A percentile compares a stretch with the other conserved stretches of the same genome.
Conservation (phyloP, 2,888 invertebrate species). For the Pinctada fucata region DNA sequence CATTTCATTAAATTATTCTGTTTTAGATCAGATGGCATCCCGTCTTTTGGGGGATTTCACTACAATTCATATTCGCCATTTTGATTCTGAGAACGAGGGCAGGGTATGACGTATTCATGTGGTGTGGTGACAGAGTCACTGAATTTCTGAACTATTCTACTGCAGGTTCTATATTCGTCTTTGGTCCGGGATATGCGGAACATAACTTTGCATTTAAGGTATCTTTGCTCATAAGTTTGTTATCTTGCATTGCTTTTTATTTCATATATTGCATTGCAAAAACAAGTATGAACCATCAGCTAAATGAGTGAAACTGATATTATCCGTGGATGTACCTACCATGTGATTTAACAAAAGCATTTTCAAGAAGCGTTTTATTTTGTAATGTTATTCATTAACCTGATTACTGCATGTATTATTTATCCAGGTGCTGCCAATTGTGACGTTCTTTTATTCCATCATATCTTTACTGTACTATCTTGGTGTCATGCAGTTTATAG, state of each 20-base stretch:
- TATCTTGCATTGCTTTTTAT: too few relatives aligned
- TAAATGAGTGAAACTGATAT: too few relatives aligned
- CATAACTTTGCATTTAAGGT: conserved; percentile 91
- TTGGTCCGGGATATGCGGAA: conserved; percentile 80
- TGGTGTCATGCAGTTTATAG: conserved; percentile 80
- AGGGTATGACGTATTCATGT: conserved; percentile 82
- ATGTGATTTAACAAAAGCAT: too few relatives aligned
- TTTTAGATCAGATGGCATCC: conserved; percentile 83
- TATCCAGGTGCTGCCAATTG: conserved; percentile 83
- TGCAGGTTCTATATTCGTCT: conserved; percentile 90
- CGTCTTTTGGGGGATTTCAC: conserved; percentile 86
- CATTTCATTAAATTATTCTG: not conserved
- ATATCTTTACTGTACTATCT: conserved; percentile 92
- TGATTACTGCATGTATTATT: too few relatives aligned
- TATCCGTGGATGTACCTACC: too few relatives aligned
- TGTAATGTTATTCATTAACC: too few relatives aligned
- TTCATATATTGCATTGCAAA: too few relatives aligned
- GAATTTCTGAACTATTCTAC: conserved; percentile 88
- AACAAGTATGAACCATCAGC: too few relatives aligned
- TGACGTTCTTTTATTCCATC: conserved; percentile 94
- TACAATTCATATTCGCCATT: conserved; percentile 86
- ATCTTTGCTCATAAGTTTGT: conserved; percentile 34
- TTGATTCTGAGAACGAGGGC: conserved; percentile 69
- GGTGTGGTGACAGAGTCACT: conserved; percentile 84
- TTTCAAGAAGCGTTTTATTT: too few relatives aligned